phyloP scores from a whole-genome alignment of 2,113 vertebrate species.

The Phrynosoma blainvillii region DNA sequence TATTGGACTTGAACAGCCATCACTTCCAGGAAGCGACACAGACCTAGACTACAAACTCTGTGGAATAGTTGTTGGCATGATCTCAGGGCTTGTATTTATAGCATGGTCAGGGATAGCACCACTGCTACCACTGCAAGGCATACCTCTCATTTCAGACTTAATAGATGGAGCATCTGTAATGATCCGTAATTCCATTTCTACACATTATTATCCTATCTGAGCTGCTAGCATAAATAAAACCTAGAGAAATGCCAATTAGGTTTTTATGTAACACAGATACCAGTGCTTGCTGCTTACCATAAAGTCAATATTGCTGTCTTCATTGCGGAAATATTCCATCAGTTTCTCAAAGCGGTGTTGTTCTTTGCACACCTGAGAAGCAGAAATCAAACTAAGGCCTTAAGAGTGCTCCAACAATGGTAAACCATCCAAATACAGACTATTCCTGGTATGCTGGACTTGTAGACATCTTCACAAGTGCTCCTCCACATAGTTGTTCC shows the following conservation, averaged over 20 bases:
- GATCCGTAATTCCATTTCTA: background rate
- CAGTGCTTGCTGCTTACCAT: slow-evolving; percentile 80
- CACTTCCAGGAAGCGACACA: too few relatives aligned
- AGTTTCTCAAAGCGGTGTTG: slow-evolving; percentile 95
- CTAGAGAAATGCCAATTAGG: background rate
- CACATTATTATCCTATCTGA: background rate
- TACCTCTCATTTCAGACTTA: too few relatives aligned
- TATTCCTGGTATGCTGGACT: background rate
- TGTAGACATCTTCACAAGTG: background rate
- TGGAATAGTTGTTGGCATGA: too few relatives aligned
- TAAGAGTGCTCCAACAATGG: background rate
- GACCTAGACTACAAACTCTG: too few relatives aligned
- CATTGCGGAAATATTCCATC: slow-evolving; percentile 95
- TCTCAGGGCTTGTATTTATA: background rate
- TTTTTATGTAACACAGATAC: background rate
- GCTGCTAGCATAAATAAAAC: background rate
- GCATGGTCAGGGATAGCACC: background rate
- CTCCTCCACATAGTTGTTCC: background rate
- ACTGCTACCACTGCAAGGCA: background rate
- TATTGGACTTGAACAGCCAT: too few relatives aligned
- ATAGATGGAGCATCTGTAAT: background rate
- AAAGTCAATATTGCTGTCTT: slow-evolving; percentile 98
- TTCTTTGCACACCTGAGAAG: slow-evolving; percentile 91
- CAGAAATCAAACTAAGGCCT: fast-evolving
- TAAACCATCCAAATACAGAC: background rate